phyloP scores from a whole-genome alignment of 2,113 vertebrate species.

The Pithys albifrons region DNA sequence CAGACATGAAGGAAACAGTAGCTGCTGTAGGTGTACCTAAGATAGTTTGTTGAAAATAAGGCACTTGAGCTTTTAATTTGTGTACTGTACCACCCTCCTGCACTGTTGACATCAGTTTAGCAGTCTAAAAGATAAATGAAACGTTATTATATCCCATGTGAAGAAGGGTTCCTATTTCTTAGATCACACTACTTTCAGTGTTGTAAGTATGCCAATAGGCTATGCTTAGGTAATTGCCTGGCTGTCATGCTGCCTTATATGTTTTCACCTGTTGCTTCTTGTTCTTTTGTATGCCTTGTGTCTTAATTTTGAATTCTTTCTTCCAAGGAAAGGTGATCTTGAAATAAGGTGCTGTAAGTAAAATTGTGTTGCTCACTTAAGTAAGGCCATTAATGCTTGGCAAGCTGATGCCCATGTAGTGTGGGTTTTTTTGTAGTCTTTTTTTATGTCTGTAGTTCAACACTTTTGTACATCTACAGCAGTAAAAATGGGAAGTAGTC shows the following conservation, averaged over 20 bases:
- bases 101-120: not conserved
- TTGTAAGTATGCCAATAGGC: not conserved
- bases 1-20: not conserved
- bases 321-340: not conserved
- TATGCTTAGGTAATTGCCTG: not conserved
- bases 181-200: not conserved
- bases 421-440: rapidly evolving
- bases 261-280: constrained; percentile 16
- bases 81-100: not conserved
- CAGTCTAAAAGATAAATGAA: not conserved
- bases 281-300: not conserved
- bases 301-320: not conserved
- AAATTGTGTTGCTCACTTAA: not conserved
- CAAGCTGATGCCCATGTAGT: not conserved
- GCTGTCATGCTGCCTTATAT: not conserved
- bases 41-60: not conserved
- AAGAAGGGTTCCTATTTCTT: not conserved
- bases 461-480: not conserved
- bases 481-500: not conserved
- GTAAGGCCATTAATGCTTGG: not conserved
- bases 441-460: not conserved
- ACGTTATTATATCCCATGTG: not conserved
- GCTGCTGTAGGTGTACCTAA: not conserved
- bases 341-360: not conserved
- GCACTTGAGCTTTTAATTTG: not conserved